These are phyloP conservation scores for Vulpes lagopus DNA, from an alignment of 2,113 vertebrate species.

Conservation along the genomic window DNA sequence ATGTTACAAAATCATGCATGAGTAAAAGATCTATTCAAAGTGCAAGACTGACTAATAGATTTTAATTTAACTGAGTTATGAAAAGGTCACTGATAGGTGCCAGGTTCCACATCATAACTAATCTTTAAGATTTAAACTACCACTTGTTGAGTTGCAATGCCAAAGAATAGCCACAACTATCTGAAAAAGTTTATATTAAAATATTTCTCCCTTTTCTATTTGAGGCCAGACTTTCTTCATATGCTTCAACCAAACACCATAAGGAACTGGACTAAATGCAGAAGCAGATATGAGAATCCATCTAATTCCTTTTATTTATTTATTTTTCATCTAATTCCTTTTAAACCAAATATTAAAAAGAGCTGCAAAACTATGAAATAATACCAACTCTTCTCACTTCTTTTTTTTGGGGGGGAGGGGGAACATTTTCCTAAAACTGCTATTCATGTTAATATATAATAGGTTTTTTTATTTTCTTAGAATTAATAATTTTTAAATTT, in stretches of 20 bases:
- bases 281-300: slow-evolving; percentile 28
- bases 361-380: slow-evolving; percentile 44
- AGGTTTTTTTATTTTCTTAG: background rate
- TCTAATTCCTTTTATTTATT: background rate
- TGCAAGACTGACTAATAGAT: background rate
- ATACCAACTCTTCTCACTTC: background rate
- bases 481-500: slow-evolving; percentile 1
- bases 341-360: slow-evolving; percentile 18
- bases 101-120: background rate
- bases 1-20: slow-evolving; percentile 35
- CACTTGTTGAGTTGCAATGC: slow-evolving; percentile 2
- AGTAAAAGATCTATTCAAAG: slow-evolving; percentile 55
- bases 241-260: slow-evolving; percentile 12
- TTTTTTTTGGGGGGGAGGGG: background rate
- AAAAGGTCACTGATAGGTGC: background rate
- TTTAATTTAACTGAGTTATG: slow-evolving; percentile 37
- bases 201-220: background rate
- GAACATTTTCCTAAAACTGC: slow-evolving; percentile 1
- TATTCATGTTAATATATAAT: background rate
- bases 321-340: background rate
- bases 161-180: background rate
- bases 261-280: background rate
- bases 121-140: slow-evolving; percentile 33
- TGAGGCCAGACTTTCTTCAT: slow-evolving; percentile 13
- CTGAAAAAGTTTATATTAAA: slow-evolving; percentile 24